Evolutionary conservation across 2,797 vertebrate species (phyloP), one percentile per base, ranked within the genome.

Genomic region (Molossus molossus): DNA sequence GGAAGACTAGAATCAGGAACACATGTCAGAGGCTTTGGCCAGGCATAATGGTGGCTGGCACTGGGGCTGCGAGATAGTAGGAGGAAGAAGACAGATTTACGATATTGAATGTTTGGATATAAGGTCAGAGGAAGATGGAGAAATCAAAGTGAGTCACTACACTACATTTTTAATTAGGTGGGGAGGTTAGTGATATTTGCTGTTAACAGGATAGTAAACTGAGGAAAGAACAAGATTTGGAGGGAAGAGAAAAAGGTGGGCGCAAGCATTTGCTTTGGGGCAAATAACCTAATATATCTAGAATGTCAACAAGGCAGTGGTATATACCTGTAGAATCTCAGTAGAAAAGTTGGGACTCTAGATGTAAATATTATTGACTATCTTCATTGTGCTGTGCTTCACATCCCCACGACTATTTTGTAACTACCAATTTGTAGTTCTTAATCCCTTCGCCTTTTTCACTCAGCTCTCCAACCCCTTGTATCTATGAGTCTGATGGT

Each of bases 311-410:
- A 86, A 60, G 50, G 40, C 70, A 48, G 12, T 29, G 6, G 58
- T 10, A 84, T 27, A 83, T 50, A 67, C 15, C 64, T 50, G 1
- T 27, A 53, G 6, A 27, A 80, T 40, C 67, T 81, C 73, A 27
- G 83, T 85, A 77, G 60, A 82, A 4, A 92, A 60, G 60, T 64
- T 80, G 72, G 15, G 23, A 84, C 18, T 93, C 62, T 25, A 83
- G 20, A 62, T 64, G 5, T 62, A 65, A n/a, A 17, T 67, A 67
- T n/a, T 14, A 67, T 4, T 67, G 29, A 17, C 64, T 67, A 33
- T 33, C n/a, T 67, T 67, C 64, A 15, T 3, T 33, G 33, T 67
- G 29, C 64, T 65, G 8, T 67, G 29, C n/a, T 67, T 67, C 33
- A 18, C 29, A n/a, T 9, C 14, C 15, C 64, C 64, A n/a, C 33